Base-by-base conservation (phyloP, 2,888 invertebrate species). In the Xestia ashworthii region DNA sequence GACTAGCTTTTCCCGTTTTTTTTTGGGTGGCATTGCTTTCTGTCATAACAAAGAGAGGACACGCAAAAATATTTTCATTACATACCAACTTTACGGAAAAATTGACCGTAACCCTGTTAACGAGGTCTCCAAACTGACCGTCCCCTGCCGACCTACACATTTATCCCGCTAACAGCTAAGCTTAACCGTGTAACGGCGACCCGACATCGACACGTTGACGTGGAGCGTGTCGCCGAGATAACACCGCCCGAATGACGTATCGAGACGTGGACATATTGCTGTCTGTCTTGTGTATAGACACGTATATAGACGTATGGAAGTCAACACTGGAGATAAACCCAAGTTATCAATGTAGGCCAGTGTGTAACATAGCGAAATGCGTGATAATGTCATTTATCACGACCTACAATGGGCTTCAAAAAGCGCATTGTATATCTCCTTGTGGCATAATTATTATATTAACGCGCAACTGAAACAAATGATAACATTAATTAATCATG, bases 231-330 rank as follows among this genome's bases (percentile, higher is more conserved):
- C 78, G 41, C n/a, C 32, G 53, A 78, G 86, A 83, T 85, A 78
- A 78, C 71, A 53, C 53, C 25, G 22, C 25, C 60, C 55, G 48
- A 85, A 82, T 83, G 83, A 78, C 86, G 69, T 74, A 86, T 83
- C 68, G 65, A 58, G 83, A 83, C 80, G 69, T 32, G 38, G 64
- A 69, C 55, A 82, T 82, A 82, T 67, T 62, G 68, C 64, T 55
- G 32, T 55, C 41, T 66, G 60, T 32, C 71, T 53, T 60, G 60
- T 71, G 11, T 65, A 58, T 48, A 66, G 14, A 44, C 60, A 32
- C 19, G 64, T 44, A 38, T 25, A 53, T 53, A 65, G 19, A 48
- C 3, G 4, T 66, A 75, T 5, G 3, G n/a, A 50, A 46, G 32
- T 71, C 44, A 60, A 73, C 12, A 46, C 16, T n/a, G 16, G 22